These are phyloP conservation scores for Platynereis dumerilii DNA, from an alignment of 2,888 invertebrate genomes.

Conservation along the genomic window DNA sequence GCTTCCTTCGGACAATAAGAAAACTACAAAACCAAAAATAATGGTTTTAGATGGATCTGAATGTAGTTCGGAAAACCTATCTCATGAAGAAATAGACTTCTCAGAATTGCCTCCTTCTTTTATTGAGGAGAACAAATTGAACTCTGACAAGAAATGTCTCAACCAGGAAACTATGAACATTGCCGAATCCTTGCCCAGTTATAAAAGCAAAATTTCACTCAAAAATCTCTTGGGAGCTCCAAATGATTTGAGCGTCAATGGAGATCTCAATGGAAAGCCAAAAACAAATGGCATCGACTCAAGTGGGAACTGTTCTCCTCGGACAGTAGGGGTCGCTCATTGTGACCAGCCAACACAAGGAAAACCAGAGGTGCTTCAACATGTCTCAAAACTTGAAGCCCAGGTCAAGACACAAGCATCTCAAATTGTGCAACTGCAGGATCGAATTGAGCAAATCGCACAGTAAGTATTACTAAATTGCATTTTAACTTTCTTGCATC, in stretches of 20 bases:
- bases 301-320: too few species aligned
- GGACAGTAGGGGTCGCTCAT: not conserved
- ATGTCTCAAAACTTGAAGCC: constrained; percentile 17
- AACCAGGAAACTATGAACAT: constrained; percentile 2
- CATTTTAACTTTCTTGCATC: too few species aligned
- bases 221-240: too few species aligned
- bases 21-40: not conserved
- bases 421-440: constrained; percentile 33
- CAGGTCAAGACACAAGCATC: constrained; percentile 15
- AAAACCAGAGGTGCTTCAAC: constrained; percentile 13
- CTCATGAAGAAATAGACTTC: not conserved
- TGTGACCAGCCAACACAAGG: not conserved
- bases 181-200: not conserved
- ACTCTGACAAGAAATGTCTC: not conserved
- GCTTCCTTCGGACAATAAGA: not conserved
- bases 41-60: not conserved
- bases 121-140: not conserved
- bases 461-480: constrained; percentile 11
- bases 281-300: too few species aligned
- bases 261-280: too few species aligned
- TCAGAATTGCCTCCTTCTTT: not conserved
- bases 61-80: not conserved
- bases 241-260: too few species aligned
- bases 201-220: not conserved
- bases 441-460: constrained; percentile 29